Percentiles rank a stretch among this genome's conserved stretches.
These are phyloP conservation scores for Diglossa cyanea DNA, from an alignment of 2,797 vertebrate species.

Conservation along the genomic window DNA sequence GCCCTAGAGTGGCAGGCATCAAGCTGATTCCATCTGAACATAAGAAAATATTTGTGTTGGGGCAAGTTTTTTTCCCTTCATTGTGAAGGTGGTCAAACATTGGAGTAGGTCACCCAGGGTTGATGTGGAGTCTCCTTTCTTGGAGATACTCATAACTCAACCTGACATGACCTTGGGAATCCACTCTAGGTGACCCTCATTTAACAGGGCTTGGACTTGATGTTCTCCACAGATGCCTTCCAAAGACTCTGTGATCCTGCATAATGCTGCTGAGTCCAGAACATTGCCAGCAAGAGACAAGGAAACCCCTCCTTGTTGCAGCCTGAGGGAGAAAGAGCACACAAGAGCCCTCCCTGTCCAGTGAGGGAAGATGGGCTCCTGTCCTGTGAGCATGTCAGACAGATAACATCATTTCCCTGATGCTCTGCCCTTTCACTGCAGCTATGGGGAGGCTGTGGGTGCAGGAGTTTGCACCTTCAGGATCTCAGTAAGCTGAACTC, in stretches of 20 bases:
- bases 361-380: not conserved
- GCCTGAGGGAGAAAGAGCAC: not conserved
- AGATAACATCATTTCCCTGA: not conserved
- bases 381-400: not conserved
- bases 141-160: not conserved
- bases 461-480: not conserved
- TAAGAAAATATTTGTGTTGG: not conserved
- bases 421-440: not conserved
- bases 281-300: not conserved
- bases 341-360: rapidly evolving
- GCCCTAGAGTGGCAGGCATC: not conserved
- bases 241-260: not conserved
- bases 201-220: not conserved
- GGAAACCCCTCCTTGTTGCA: not conserved
- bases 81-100: not conserved
- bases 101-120: not conserved
- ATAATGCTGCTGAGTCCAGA: not conserved
- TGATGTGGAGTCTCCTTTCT: not conserved
- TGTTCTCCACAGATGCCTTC: not conserved
- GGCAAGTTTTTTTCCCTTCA: not conserved
- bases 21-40: not conserved
- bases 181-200: not conserved
- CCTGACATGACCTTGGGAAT: not conserved
- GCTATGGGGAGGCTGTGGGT: not conserved
- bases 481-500: not conserved